phyloP scores from a whole-genome alignment of 1,140 invertebrate species.

The Ceratosolen solmsi region DNA sequence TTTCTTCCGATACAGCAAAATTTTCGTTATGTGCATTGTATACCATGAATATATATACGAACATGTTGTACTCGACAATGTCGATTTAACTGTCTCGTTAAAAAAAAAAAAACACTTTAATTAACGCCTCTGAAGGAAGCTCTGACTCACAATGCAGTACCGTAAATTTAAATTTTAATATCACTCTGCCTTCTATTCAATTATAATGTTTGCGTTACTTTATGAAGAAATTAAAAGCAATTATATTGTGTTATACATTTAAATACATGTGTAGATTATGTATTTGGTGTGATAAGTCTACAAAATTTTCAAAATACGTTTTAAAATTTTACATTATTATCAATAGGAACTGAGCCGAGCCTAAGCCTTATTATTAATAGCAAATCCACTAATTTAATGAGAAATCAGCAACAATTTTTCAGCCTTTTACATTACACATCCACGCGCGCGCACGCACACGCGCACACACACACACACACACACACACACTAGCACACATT shows the following conservation, averaged over 20 bases:
- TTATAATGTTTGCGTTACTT: constrained; percentile 11
- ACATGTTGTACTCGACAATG: constrained; percentile 30
- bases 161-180: constrained; percentile 30
- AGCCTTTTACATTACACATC: too few relatives aligned
- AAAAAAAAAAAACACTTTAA: constrained; percentile 47
- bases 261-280: neutral
- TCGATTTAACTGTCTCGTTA: constrained; percentile 53
- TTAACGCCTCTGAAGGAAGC: constrained; percentile 44
- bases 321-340: neutral
- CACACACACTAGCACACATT: too few relatives aligned
- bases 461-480: too few relatives aligned
- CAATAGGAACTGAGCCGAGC: neutral
- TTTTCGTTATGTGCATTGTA: neutral
- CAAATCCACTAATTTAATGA: too few relatives aligned
- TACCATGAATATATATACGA: constrained; percentile 41
- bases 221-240: neutral
- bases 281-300: neutral
- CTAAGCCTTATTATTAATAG: neutral
- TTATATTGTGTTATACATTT: constrained; percentile 4
- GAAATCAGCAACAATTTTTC: too few relatives aligned
- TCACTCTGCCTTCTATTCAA: constrained; percentile 14
- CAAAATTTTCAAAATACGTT: too few relatives aligned
- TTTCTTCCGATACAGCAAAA: too few relatives aligned
- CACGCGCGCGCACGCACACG: too few relatives aligned
- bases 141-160: neutral